Conservation (phyloP, 2,113 vertebrate genomes). For the Atlantisia rogersi region DNA sequence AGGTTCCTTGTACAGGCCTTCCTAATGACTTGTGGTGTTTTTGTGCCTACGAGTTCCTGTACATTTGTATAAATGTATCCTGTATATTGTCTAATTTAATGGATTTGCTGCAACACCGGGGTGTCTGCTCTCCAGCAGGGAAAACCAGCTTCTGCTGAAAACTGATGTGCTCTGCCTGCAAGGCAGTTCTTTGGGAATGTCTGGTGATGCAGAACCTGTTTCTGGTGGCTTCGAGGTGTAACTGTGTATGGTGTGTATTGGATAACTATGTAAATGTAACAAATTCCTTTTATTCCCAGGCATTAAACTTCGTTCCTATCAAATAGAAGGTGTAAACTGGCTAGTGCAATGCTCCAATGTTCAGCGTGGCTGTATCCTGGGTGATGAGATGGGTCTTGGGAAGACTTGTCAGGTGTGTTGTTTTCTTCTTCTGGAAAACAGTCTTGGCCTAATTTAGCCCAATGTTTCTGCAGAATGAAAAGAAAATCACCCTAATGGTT, state of each 20-base stretch:
- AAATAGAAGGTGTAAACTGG: conserved; percentile 89
- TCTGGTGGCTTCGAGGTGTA: neutral
- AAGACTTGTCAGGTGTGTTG: conserved; percentile 92
- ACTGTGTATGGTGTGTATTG: neutral
- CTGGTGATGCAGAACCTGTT: neutral
- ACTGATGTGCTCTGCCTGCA: neutral
- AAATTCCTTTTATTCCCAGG: conserved; percentile 68
- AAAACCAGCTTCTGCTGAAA: neutral
- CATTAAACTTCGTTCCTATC: conserved; percentile 84
- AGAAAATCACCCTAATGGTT: neutral
- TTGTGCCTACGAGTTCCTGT: neutral
- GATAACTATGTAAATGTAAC: neutral
- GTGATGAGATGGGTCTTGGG: conserved; percentile 95
- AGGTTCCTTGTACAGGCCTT: neutral
- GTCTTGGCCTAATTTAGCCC: neutral
- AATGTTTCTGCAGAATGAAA: neutral
- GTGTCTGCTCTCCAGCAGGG: neutral
- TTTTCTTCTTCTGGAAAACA: neutral
- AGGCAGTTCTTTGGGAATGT: neutral
- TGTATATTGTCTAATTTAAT: neutral
- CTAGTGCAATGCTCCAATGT: conserved; percentile 75
- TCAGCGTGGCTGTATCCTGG: conserved; percentile 89
- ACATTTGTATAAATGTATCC: no score
- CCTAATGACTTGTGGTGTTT: neutral
- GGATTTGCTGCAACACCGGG: neutral